phyloP scores from a whole-genome alignment of 23 tunicate species.

The Pegea sp. region DNA sequence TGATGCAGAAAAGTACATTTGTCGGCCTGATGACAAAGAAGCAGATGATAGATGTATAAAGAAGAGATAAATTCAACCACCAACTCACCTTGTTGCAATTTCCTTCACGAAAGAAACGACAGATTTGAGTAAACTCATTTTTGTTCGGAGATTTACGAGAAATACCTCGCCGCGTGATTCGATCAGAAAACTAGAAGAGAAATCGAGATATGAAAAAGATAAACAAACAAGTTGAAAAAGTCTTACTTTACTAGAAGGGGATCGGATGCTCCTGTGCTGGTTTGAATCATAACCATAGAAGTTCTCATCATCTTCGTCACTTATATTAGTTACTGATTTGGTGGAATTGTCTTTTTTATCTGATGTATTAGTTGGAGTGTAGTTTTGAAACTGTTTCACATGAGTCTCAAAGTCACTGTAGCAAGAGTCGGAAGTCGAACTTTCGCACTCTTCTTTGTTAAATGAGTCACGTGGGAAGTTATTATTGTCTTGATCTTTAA shows the following conservation, averaged over 20 bases:
- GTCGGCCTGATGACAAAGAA: constrained; percentile 33
- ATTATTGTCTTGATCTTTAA: too few species aligned
- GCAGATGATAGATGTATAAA: too few species aligned
- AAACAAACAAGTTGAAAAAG: too few species aligned
- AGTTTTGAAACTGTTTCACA: constrained; percentile 51
- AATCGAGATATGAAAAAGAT: too few species aligned
- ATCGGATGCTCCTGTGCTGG: constrained; percentile 4
- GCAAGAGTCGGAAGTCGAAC: constrained; percentile 40
- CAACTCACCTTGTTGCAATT: constrained; percentile 21
- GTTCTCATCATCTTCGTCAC: constrained; percentile 30
- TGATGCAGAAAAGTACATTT: constrained; percentile 82
- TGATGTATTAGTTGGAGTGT: constrained; percentile 27
- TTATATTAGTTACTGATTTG: too few species aligned
- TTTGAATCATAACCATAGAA: constrained; percentile 22
- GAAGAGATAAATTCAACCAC: not conserved
- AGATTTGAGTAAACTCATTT: too few species aligned
- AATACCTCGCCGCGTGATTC: too few species aligned
- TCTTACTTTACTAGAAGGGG: too few species aligned
- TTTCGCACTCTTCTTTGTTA: constrained; percentile 16
- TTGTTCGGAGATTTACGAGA: too few species aligned
- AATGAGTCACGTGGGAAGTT: too few species aligned
- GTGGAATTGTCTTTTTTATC: not conserved
- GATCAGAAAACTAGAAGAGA: too few species aligned
- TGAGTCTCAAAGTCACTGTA: constrained; percentile 82
- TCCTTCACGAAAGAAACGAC: constrained; percentile 25